Base-by-base conservation (phyloP, 2,797 vertebrate genomes). In the Halcyon chelicuti region DNA sequence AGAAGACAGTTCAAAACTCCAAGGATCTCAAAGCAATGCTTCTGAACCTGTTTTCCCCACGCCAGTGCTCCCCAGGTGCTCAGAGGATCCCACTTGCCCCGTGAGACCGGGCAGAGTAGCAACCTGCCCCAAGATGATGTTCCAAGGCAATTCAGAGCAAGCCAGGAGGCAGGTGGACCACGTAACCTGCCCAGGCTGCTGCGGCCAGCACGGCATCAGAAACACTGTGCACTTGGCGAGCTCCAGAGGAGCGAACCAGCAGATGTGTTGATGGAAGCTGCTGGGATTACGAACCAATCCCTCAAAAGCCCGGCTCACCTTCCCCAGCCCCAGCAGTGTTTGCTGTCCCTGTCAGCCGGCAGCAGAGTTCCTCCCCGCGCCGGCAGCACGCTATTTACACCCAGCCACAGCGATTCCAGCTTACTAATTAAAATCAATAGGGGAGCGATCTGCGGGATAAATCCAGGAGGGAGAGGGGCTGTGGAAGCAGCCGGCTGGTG, bases 371-470 rank as follows among this genome's bases (percentile, higher is more conserved):
- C 47, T 65, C 19, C 80, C 55, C 22, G 21, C 7, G n/a, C 55
- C n/a, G 13, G 15, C 21, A 0, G 2, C 2, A 2, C 8, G 0
- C 19, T 75, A 8, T 88, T 85, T 74, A 19, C 68, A 81, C 6
- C 86, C 87, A 12, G 65, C 11, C 67, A 49, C 15, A 93, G 75
- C 19, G 6, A 90, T 63, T 58, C 73, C 67, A 19, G 75, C 51
- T 91, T 85, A 77, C 82, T 49, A 85, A 92, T 96, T 86, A 67
- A 93, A 95, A 95, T 87, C 94, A 75, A 86, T 29, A 89, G 80
- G 76, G 90, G 68, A 73, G 40, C 33, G 39, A 93, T 51, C 91
- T 4, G 28, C 74, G 54, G 87, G 81, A 63, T 70, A 73, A 95
- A 95, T 81, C 97, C 68, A 8, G 78, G 37, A 58, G 71, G 65